phyloP scores from a whole-genome alignment of 2,888 invertebrate genomes.

The Dermolepida albohirtum region DNA sequence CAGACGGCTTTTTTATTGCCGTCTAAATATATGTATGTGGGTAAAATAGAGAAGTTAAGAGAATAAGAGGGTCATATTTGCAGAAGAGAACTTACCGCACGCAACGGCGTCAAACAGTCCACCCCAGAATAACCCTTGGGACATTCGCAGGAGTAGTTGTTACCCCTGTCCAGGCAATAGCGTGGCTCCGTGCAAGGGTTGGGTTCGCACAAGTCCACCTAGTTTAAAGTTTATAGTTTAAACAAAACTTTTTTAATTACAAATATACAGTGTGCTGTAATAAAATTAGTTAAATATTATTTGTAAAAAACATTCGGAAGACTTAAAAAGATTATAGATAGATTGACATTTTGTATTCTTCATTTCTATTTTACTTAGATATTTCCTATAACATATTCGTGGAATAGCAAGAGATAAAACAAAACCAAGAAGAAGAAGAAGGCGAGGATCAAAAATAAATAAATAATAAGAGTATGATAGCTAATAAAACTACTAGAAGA shows the following conservation, averaged over 20 bases:
- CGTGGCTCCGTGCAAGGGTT: constrained; percentile 77
- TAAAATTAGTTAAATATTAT: too few species aligned
- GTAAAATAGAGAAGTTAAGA: constrained; percentile 31
- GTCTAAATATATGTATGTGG: constrained; percentile 16
- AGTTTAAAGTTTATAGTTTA: constrained; percentile 43
- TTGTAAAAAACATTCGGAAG: too few species aligned
- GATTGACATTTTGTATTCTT: too few species aligned
- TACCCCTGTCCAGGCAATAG: constrained; percentile 79
- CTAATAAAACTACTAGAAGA: too few species aligned
- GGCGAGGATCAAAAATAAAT: too few species aligned
- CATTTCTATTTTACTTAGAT: too few species aligned
- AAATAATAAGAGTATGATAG: too few species aligned
- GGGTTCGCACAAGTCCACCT: constrained; percentile 78
- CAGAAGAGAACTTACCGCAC: constrained; percentile 69
- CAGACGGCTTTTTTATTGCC: constrained; percentile 11
- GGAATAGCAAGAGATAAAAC: too few species aligned
- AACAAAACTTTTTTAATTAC: neutral
- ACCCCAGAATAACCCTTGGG: constrained; percentile 77
- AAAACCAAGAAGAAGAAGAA: too few species aligned
- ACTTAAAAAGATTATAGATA: too few species aligned
- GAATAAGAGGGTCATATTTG: constrained; percentile 26
- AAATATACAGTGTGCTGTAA: neutral
- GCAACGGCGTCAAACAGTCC: constrained; percentile 75
- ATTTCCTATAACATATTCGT: too few species aligned
- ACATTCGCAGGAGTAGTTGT: constrained; percentile 81